Percentiles rank a stretch among this genome's conserved stretches.
Conservation (phyloP, 2,888 invertebrate genomes). For the Limenitis camilla region DNA sequence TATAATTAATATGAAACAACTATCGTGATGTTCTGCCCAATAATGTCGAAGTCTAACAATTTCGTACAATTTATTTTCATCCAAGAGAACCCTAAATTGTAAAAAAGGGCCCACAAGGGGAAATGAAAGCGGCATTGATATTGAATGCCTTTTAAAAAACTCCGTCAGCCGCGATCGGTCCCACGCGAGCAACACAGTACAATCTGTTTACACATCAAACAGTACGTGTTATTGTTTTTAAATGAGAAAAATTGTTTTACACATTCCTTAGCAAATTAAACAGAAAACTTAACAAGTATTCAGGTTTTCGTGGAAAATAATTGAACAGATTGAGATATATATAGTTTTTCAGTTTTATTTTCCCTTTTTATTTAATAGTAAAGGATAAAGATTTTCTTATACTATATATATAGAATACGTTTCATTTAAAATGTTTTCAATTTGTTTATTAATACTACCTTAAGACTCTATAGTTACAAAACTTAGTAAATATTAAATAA, state of each 20-base stretch:
- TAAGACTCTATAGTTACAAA: no score
- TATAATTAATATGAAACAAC: no score
- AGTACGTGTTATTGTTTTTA: slow-evolving; percentile 14
- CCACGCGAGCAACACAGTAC: slow-evolving; percentile 28
- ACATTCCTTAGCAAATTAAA: background rate
- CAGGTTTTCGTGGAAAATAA: no score
- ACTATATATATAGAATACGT: no score
- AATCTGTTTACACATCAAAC: slow-evolving; percentile 36
- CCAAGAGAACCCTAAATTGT: slow-evolving; percentile 35
- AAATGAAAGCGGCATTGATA: slow-evolving; percentile 54
- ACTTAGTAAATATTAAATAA: background rate
- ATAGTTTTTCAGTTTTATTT: no score
- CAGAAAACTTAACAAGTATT: background rate
- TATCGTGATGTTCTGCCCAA: no score
- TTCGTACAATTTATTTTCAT: background rate
- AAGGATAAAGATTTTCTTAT: no score
- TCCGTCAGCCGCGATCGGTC: slow-evolving; percentile 28
- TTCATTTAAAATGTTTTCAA: no score
- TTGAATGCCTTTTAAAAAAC: slow-evolving; percentile 40
- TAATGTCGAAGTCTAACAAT: no score
- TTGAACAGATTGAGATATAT: no score
- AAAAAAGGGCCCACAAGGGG: slow-evolving; percentile 37
- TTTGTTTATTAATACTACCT: no score
- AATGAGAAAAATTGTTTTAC: slow-evolving; percentile 1
- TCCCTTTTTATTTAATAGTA: no score